Evolutionary conservation across 2,797 vertebrate species (phyloP).

Genomic region (Arctocebus calabarensis): DNA sequence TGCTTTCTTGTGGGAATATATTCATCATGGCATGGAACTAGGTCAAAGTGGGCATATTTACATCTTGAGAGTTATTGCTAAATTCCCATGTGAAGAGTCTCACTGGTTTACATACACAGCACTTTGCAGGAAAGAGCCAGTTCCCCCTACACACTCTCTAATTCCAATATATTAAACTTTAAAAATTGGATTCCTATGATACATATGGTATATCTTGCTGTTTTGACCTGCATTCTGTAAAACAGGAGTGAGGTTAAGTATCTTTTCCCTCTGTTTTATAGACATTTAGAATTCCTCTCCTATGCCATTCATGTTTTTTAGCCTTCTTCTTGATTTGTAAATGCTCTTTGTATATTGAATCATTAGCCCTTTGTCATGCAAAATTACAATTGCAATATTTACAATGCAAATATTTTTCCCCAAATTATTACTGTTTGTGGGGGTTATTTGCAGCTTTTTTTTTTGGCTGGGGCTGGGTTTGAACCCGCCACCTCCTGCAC

Average conservation of each 20-base stretch:
- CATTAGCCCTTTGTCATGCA: neutral
- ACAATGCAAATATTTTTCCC: neutral
- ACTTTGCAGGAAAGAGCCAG: neutral
- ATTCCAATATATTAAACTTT: slow-evolving; percentile 26
- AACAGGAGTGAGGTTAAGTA: neutral
- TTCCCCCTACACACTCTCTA: neutral
- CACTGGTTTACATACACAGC: neutral
- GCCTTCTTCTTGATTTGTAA: slow-evolving; percentile 56
- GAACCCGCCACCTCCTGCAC: too few species aligned
- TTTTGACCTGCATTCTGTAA: slow-evolving; percentile 42
- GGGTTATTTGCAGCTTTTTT: too few species aligned
- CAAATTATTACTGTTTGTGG: neutral
- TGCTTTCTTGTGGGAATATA: neutral
- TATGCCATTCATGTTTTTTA: neutral
- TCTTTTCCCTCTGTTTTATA: slow-evolving; percentile 21
- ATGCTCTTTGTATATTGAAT: slow-evolving; percentile 50
- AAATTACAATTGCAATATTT: too few species aligned
- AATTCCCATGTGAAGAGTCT: neutral
- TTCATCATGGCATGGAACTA: neutral
- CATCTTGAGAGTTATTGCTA: neutral
- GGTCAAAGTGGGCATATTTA: neutral
- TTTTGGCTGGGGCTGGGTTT: too few species aligned
- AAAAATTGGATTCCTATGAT: neutral
- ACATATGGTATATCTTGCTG: neutral
- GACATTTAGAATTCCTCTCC: neutral